A percentile compares a stretch with the other conserved stretches of the same genome.
phyloP scores from a whole-genome alignment of 2,113 vertebrate species.

The Urocitellus parryii region DNA sequence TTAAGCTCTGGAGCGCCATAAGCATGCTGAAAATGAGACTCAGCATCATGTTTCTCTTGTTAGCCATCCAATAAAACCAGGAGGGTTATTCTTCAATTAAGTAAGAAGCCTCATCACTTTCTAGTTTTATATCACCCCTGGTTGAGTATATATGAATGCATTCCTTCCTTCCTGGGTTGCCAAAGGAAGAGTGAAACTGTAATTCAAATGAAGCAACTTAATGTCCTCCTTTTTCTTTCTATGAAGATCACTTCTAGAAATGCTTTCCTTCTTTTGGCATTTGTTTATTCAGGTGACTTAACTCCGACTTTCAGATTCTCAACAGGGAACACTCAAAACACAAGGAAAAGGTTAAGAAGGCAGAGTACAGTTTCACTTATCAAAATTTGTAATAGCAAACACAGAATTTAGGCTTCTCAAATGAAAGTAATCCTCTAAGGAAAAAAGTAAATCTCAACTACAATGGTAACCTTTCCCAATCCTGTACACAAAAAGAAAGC shows the following conservation, averaged over 20 bases:
- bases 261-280: not conserved
- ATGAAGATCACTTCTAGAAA: not conserved
- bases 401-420: not conserved
- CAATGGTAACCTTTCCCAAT: not conserved
- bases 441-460: constrained; percentile 7
- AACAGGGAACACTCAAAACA: not conserved
- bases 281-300: not conserved
- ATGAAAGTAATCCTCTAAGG: not conserved
- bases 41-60: not conserved
- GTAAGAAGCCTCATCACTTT: not conserved
- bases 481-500: not conserved
- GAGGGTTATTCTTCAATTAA: not conserved
- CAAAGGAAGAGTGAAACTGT: not conserved
- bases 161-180: not conserved
- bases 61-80: not conserved
- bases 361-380: not conserved
- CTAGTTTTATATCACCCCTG: not conserved
- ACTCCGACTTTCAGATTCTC: not conserved
- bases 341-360: constrained; percentile 26
- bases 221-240: not conserved
- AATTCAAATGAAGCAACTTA: constrained; percentile 25
- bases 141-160: not conserved
- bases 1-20: not conserved
- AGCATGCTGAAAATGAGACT: not conserved
- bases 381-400: constrained; percentile 39